phyloP scores from a whole-genome alignment of 2,888 invertebrate genomes.

The Listrodromus nycthemerus region DNA sequence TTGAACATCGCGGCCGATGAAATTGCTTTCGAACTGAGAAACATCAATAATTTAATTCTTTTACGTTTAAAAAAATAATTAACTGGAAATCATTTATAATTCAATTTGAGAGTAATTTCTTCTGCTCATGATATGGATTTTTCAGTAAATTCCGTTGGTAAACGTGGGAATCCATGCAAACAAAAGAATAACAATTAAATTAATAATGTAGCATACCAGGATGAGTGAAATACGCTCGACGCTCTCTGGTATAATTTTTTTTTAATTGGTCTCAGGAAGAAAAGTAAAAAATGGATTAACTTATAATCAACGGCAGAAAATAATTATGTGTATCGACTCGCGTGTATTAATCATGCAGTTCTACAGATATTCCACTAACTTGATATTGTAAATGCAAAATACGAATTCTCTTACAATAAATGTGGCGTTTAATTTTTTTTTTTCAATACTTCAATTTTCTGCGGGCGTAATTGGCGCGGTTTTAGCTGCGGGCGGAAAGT shows the following conservation, averaged over 20 bases:
- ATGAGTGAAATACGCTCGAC: too few relatives aligned
- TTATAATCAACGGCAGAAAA: neutral
- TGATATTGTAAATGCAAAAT: neutral
- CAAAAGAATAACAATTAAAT: too few relatives aligned
- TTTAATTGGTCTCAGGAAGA: neutral
- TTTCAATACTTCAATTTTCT: neutral
- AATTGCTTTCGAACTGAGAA: conserved; percentile 6
- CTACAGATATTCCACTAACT: neutral
- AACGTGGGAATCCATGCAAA: too few relatives aligned
- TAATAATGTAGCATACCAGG: too few relatives aligned
- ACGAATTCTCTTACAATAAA: neutral
- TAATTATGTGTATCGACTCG: neutral
- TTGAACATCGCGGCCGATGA: neutral
- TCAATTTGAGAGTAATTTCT: too few relatives aligned
- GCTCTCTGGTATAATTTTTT: too few relatives aligned
- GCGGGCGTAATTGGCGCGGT: neutral
- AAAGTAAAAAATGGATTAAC: neutral
- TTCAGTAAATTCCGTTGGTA: too few relatives aligned
- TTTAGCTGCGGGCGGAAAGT: neutral
- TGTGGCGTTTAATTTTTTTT: neutral
- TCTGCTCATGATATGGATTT: too few relatives aligned
- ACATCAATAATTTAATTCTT: conserved; percentile 13
- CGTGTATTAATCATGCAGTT: neutral
- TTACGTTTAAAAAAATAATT: neutral
- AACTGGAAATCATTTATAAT: too few relatives aligned